Conservation (phyloP, 2,113 vertebrate genomes). For the Vireo altiloquus region DNA sequence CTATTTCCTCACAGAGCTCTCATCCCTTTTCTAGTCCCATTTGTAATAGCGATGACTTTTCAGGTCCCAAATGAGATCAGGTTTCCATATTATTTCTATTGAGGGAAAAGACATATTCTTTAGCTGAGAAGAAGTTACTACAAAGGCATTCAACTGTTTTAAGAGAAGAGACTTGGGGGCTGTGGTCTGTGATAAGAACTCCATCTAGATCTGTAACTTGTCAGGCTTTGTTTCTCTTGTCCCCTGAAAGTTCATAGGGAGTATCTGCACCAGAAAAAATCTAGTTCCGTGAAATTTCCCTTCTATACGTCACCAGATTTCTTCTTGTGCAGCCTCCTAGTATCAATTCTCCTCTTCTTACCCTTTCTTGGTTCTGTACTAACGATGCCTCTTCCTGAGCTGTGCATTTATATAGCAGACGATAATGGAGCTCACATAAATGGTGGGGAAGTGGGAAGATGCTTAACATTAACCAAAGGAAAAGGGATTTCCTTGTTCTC, state of each 20-base stretch:
- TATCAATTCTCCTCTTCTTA: background rate
- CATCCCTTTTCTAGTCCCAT: background rate
- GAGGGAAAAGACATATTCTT: background rate
- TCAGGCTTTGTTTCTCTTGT: background rate
- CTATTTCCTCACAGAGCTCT: background rate
- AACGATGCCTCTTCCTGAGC: background rate
- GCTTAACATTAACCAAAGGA: background rate
- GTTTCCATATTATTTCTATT: background rate
- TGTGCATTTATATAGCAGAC: background rate
- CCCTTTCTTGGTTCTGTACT: background rate
- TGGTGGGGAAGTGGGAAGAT: background rate
- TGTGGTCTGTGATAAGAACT: background rate
- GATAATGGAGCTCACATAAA: background rate
- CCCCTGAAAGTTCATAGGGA: background rate
- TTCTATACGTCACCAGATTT: background rate
- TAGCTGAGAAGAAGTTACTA: background rate
- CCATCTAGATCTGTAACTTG: background rate
- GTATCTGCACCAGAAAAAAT: background rate
- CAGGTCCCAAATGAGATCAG: background rate
- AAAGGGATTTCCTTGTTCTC: background rate
- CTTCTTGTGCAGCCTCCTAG: background rate
- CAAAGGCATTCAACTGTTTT: fast-evolving
- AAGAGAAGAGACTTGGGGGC: background rate
- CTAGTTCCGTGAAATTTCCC: background rate
- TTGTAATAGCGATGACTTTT: background rate